Percentiles rank a stretch among this genome's conserved stretches.
phyloP scores from a whole-genome alignment of 2,797 vertebrate genomes.

The Uromys caudimaculatus region DNA sequence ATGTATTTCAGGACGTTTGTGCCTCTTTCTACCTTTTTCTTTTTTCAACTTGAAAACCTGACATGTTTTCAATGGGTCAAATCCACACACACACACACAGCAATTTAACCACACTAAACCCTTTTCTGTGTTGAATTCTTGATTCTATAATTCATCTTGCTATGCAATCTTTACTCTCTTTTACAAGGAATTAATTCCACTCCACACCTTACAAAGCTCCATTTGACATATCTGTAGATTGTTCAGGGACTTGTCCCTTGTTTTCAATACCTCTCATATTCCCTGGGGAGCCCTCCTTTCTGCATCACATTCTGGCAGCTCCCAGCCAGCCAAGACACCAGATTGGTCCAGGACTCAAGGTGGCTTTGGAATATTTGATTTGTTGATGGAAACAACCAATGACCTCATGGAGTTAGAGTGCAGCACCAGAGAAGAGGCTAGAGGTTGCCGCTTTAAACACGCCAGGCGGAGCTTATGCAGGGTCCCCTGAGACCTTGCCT shows the following conservation, averaged over 20 bases:
- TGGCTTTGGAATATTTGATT: background rate
- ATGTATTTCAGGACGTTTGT: background rate
- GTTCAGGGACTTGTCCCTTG: background rate
- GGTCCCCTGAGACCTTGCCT: background rate
- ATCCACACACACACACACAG: too few species aligned
- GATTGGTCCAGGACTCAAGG: background rate
- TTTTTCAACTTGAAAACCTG: background rate
- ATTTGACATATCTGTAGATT: background rate
- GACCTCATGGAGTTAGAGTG: background rate
- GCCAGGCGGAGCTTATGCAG: background rate
- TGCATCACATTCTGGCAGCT: background rate
- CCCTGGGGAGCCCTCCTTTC: background rate
- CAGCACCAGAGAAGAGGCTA: background rate
- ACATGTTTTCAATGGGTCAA: background rate
- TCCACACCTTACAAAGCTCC: background rate
- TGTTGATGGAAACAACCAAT: background rate
- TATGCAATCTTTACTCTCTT: background rate
- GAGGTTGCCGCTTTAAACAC: background rate
- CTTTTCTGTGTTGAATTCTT: conserved; percentile 4
- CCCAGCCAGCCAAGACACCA: background rate
- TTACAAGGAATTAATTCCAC: background rate
- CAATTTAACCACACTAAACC: background rate
- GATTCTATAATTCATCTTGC: background rate
- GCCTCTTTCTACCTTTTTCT: background rate
- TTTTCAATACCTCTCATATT: background rate